Evolutionary conservation across 2,888 invertebrate species (phyloP), one percentile per base, ranked within the genome.

Genomic region (Ophion obscuratus): DNA sequence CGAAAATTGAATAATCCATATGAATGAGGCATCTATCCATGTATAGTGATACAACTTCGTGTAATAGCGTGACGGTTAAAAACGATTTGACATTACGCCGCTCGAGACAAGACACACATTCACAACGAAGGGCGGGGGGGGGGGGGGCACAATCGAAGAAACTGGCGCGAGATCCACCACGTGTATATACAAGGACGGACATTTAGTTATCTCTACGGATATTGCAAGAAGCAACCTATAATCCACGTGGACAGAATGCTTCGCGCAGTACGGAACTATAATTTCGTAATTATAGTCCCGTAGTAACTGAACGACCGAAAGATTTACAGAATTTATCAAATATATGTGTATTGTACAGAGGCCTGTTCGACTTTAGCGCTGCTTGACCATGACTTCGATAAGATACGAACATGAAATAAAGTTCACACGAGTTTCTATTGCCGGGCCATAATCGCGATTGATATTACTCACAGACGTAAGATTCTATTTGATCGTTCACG

Each of bases 341-440:
- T 47, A 47, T 47, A 17, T 47, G 47, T 14, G 14, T 47, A 47
- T 47, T 14, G 14, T 14, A 47, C 47, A 11, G 14, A 11, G 24
- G 59, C n/a, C 4, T 59, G 9, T 59, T 24, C 36, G 57, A 70
- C 70, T 70, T 40, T 83, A 9, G 24, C 61, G 20, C 75, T 61
- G 75, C 27, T 75, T 79, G 88, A 73, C 90, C 88, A 87, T 88
- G 88, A 86, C 77, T 83, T 82, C 71, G 90, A 89, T 90, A 90
- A 89, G 88, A 88, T 89, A 85, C 79, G 79, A 61, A 82, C 67
- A 59, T 44, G 47, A 66, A 76, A 80, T 71, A 59, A 78, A 62
- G 64, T 17, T 71, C 61, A 62, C 47, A 68, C 78, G 64, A n/a
- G 53, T 76, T 66, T 47, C 40, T 75, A 74, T 67, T 73, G 44